Evolutionary conservation across 2,888 invertebrate species (phyloP).

Genomic region (Seladonia tumulorum): DNA sequence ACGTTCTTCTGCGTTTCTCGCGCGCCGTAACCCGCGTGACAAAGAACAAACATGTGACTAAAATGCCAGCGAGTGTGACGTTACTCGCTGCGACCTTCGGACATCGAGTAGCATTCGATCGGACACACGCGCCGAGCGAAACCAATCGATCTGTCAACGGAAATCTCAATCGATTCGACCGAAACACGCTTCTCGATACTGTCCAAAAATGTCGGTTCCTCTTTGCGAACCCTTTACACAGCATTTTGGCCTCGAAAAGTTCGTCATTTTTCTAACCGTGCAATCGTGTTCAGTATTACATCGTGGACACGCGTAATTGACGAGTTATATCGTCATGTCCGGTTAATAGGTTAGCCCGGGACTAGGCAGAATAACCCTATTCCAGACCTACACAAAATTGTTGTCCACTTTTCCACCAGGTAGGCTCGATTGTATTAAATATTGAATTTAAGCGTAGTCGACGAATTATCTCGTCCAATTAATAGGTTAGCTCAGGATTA

Average conservation of each 20-base stretch:
- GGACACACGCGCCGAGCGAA: not conserved
- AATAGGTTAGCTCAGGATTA: not conserved
- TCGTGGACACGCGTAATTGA: not conserved
- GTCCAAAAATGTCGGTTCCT: not conserved
- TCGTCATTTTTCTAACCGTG: not conserved
- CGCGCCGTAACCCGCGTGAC: slow-evolving; percentile 48
- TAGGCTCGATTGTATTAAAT: not conserved
- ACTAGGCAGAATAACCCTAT: not conserved
- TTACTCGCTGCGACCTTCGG: slow-evolving; percentile 58
- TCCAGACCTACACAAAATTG: not conserved
- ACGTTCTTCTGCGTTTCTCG: not conserved
- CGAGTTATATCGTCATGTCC: not conserved
- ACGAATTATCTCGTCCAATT: not conserved
- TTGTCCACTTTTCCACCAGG: not conserved
- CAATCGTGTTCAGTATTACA: not conserved
- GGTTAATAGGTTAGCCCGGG: not conserved
- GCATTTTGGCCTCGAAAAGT: no score
- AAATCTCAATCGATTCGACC: not conserved
- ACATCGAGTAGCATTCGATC: slow-evolving; percentile 53
- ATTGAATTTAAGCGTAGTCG: not conserved
- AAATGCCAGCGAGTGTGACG: slow-evolving; percentile 53
- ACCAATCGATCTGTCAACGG: not conserved
- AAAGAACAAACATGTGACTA: slow-evolving; percentile 61
- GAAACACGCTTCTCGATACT: not conserved
- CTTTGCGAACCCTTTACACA: no score